Evolutionary conservation across 1,140 invertebrate genomes (phyloP).

Genomic region (Diprion similis): DNA sequence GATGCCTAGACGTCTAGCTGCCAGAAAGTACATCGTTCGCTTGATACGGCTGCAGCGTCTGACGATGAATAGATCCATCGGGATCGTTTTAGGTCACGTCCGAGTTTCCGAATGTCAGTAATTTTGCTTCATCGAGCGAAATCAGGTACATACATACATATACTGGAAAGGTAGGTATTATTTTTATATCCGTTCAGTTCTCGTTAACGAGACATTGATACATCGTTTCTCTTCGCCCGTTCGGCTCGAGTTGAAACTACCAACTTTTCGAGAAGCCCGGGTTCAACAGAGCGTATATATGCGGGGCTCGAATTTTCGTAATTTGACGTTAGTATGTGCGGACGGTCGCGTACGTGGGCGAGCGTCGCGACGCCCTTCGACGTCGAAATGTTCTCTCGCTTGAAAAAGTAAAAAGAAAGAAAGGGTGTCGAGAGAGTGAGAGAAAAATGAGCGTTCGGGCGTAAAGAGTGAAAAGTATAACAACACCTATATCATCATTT

Average conservation of each 20-base stretch:
- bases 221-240: neutral
- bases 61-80: neutral
- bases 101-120: neutral
- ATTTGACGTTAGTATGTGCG: neutral
- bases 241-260: neutral
- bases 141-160: neutral
- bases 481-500: neutral
- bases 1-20: no score
- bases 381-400: neutral
- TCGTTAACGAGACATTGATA: conserved; percentile 1
- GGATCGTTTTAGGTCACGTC: neutral
- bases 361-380: neutral
- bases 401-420: neutral
- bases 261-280: neutral
- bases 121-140: neutral
- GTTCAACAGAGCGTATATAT: neutral
- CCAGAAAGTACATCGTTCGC: neutral
- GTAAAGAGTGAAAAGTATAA: neutral
- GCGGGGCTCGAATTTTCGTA: conserved; percentile 2
- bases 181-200: neutral
- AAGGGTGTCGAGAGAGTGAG: neutral
- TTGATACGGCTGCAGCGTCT: neutral
- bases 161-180: neutral
- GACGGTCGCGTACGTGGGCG: conserved; percentile 3
- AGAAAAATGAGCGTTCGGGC: neutral